Percentiles rank a stretch among this genome's conserved stretches.
phyloP scores from a whole-genome alignment of 2,113 vertebrate species.

The Scytalopus superciliaris region DNA sequence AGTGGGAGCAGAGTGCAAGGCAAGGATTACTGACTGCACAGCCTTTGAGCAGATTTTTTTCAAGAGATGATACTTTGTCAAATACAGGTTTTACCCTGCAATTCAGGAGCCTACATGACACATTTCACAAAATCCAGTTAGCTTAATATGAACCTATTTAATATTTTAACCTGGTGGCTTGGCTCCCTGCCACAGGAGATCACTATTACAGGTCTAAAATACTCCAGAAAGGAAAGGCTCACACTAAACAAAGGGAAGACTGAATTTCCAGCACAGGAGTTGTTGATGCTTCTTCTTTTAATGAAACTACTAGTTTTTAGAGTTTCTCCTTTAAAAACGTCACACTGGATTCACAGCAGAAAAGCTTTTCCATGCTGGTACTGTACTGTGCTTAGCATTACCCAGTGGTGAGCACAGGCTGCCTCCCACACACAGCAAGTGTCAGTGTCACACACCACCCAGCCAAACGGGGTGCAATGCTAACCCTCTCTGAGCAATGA shows the following conservation, averaged over 20 bases:
- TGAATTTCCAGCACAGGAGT: background rate
- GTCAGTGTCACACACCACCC: background rate
- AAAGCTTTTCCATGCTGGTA: background rate
- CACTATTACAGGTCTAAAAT: background rate
- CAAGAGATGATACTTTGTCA: background rate
- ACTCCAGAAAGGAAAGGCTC: background rate
- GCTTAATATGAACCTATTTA: background rate
- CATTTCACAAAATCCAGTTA: background rate
- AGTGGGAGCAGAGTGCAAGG: background rate
- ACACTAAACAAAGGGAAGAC: background rate
- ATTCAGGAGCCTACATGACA: background rate
- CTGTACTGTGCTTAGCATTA: background rate
- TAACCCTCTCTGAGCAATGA: background rate
- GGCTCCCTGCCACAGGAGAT: background rate
- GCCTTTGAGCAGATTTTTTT: background rate
- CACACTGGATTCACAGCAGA: background rate
- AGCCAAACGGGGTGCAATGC: background rate
- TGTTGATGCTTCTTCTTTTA: background rate
- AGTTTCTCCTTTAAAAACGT: background rate
- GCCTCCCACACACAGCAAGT: rapidly evolving
- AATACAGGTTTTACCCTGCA: background rate
- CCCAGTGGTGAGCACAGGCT: rapidly evolving
- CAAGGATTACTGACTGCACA: background rate
- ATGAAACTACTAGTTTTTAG: background rate
- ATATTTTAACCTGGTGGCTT: background rate